Conservation (phyloP, 2,888 invertebrate species). For the Heteropelma amictum region DNA sequence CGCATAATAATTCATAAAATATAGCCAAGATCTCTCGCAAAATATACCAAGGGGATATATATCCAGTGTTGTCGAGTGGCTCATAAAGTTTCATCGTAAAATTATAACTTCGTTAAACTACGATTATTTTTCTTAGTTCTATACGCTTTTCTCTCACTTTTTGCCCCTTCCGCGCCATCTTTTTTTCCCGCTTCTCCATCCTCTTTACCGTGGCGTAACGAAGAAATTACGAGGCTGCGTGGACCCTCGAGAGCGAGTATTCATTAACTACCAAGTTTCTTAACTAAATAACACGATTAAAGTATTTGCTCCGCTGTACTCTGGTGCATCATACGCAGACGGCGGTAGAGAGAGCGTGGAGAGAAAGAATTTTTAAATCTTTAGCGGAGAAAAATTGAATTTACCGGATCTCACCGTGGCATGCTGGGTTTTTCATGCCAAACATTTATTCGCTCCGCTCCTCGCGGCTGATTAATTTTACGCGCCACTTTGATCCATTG, state of each 20-base stretch:
- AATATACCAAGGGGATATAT: constrained; percentile 27
- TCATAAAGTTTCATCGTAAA: constrained; percentile 55
- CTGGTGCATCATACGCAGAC: not conserved
- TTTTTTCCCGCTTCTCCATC: constrained; percentile 12
- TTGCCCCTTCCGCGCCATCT: constrained; percentile 4
- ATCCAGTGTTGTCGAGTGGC: constrained; percentile 52
- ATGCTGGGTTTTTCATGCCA: no score
- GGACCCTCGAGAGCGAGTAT: constrained; percentile 33
- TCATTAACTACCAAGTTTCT: constrained; percentile 50
- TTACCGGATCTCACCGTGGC: not conserved
- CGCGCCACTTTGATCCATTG: no score
- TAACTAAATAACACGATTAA: constrained; percentile 53
- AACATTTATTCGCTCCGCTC: no score
- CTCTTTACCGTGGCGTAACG: constrained; percentile 18
- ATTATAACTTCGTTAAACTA: constrained; percentile 56
- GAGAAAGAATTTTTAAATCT: constrained; percentile 15
- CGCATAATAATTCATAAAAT: constrained; percentile 1
- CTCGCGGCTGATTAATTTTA: not conserved
- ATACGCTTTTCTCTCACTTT: constrained; percentile 11
- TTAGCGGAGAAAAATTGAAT: not conserved
- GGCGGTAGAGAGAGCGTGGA: not conserved
- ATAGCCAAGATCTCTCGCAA: constrained; percentile 18
- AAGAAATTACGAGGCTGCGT: constrained; percentile 49
- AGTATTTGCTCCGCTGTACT: constrained; percentile 40
- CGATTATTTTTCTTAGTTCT: constrained; percentile 45